Evolutionary conservation across 2,888 invertebrate genomes (phyloP).

Genomic region (Agrochola lychnidis): DNA sequence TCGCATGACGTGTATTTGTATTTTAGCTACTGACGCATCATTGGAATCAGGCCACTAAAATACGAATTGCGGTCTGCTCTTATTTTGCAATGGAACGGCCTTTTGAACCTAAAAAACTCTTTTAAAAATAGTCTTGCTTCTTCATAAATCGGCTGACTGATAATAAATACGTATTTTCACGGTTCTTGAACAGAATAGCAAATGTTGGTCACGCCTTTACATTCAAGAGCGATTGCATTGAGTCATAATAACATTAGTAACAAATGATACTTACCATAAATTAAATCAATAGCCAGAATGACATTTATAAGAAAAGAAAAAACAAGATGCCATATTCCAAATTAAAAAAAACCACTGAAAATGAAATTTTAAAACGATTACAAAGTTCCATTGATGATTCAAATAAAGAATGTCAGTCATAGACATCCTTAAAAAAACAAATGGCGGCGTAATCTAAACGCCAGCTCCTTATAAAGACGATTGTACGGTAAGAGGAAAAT

Average conservation of each 20-base stretch:
- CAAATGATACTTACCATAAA: slow-evolving; percentile 23
- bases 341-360: background rate
- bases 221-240: slow-evolving; percentile 30
- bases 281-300: slow-evolving; percentile 7
- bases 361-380: slow-evolving; percentile 7
- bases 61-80: slow-evolving; percentile 41
- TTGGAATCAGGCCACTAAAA: slow-evolving; percentile 54
- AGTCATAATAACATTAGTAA: slow-evolving; percentile 18
- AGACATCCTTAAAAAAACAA: slow-evolving; percentile 30
- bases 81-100: slow-evolving; percentile 39
- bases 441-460: slow-evolving; percentile 41
- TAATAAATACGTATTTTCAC: slow-evolving; percentile 28
- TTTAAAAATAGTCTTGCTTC: slow-evolving; percentile 30
- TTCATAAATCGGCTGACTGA: slow-evolving; percentile 18
- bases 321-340: no score
- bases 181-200: slow-evolving; percentile 34
- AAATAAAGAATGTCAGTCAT: slow-evolving; percentile 41
- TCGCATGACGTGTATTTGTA: slow-evolving; percentile 56
- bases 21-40: slow-evolving; percentile 64
- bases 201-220: slow-evolving; percentile 26
- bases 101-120: slow-evolving; percentile 32
- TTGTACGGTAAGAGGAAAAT: slow-evolving; percentile 69
- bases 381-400: slow-evolving; percentile 35
- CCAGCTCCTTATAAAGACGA: slow-evolving; percentile 43
- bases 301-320: background rate